Evolutionary conservation across 2,888 invertebrate genomes (phyloP), one percentile per base, ranked within the genome.

Genomic region (Habrosyne pyritoides): DNA sequence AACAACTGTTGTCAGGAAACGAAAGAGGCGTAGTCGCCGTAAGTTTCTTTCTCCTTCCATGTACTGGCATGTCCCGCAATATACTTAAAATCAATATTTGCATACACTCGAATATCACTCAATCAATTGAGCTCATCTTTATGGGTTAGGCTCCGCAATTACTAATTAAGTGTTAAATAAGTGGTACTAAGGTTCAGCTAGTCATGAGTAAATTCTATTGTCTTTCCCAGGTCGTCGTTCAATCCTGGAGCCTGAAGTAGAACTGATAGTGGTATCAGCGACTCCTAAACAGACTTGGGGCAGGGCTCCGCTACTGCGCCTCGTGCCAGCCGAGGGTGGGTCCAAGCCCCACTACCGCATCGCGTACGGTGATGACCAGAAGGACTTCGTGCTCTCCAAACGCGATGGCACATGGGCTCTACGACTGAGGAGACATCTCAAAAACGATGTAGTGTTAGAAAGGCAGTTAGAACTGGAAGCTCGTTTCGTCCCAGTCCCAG

Each of bases 401-500:
- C 74, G 87, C 0, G 89, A 90, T 63, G 91, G 91, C 42, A 73
- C 82, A 2, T 91, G 91, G 86, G 89, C 89, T 47, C 67, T 91
- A 28, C 55, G 91, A 1, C 62, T 91, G 0, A 56, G 91, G 26
- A 77, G 71, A 7, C 90, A 89, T 53, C 60, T 91, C 10, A 81
- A 81, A 55, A 58, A 74, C 0, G 57, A 73, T 36, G 73, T 69
- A 1, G 63, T 53, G 1, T 46, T 89, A 8, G 78, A 85, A 46
- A 68, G 71, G 1, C 91, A 91, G 60, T 58, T 91, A n/a, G 91
- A 91, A 64, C 56, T 91, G 1, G 91, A 91, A 28, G 91, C 90
- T 1, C 71, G 91, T 36, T 88, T 89, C 66, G 90, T 91, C 36
- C 63, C 77, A 2, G 66, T 64, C n/a, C 79, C 82, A 0, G 69